Conservation (phyloP, 1,140 invertebrate species). For the Anastrepha ludens region DNA sequence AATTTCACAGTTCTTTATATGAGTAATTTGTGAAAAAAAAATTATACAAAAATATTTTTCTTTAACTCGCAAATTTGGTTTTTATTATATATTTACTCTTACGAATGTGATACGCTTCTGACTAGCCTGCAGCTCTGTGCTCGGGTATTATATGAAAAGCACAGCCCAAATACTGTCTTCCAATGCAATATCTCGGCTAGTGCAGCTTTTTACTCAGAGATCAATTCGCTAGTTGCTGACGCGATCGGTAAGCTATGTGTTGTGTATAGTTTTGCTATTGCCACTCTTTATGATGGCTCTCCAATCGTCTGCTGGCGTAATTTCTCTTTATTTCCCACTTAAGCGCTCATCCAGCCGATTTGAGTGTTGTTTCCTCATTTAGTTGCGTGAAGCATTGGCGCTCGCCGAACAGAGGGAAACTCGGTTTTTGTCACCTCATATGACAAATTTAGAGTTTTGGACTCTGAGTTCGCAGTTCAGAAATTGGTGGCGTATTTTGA, state of each 20-base stretch:
- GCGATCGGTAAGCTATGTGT: not conserved
- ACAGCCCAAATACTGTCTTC: not conserved
- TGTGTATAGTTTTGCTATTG: not conserved
- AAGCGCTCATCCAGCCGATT: not conserved
- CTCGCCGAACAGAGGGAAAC: not conserved
- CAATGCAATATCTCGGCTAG: not conserved
- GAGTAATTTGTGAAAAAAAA: not conserved
- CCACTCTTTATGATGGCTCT: not conserved
- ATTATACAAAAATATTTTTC: not conserved
- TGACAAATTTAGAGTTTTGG: conserved; percentile 54
- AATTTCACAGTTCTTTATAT: conserved; percentile 18
- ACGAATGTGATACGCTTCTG: conserved; percentile 46
- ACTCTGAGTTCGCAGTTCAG: conserved; percentile 39
- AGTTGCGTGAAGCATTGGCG: not conserved
- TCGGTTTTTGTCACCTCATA: conserved; percentile 25
- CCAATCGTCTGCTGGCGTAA: not conserved
- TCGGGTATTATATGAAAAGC: conserved; percentile 48
- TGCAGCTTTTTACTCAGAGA: conserved; percentile 22
- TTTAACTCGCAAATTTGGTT: not conserved
- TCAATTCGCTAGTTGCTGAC: not conserved
- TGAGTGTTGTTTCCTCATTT: not conserved
- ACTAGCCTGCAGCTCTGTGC: conserved; percentile 15
- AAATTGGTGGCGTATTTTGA: not conserved
- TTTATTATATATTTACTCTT: not conserved
- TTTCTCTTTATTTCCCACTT: conserved; percentile 7